Conservation (phyloP, 2,113 vertebrate species). For the Lamprologus lemairii region DNA sequence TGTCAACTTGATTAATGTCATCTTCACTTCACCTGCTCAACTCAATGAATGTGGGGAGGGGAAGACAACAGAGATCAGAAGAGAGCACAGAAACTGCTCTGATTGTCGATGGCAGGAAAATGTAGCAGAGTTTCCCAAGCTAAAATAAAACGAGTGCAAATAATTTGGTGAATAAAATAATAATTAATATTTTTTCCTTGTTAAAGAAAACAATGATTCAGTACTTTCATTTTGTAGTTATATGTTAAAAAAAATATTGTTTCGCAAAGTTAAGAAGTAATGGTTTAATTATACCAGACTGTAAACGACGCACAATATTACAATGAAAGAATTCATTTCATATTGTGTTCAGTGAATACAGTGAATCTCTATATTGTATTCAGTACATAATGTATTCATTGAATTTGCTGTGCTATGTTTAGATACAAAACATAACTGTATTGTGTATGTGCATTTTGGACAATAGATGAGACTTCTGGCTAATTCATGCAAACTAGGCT, state of each 20-base stretch:
- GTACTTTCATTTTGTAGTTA: neutral
- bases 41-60: neutral
- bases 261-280: neutral
- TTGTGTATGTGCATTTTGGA: neutral
- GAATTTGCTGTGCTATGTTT: neutral
- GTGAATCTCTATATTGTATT: neutral
- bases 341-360: neutral
- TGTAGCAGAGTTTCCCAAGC: neutral
- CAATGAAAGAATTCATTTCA: neutral
- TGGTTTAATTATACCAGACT: neutral
- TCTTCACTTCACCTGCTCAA: neutral
- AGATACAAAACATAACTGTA: neutral
- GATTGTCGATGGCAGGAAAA: neutral
- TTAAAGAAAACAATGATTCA: neutral
- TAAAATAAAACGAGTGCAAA: neutral
- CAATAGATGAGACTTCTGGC: neutral
- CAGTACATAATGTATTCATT: neutral
- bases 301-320: neutral
- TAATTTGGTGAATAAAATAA: neutral
- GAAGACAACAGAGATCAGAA: neutral
- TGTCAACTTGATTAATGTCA: neutral
- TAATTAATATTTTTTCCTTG: neutral
- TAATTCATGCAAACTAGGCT: neutral
- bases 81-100: neutral
- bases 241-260: neutral